Base-by-base conservation (phyloP, 2,888 invertebrate genomes). In the Cheilosia grossa region DNA sequence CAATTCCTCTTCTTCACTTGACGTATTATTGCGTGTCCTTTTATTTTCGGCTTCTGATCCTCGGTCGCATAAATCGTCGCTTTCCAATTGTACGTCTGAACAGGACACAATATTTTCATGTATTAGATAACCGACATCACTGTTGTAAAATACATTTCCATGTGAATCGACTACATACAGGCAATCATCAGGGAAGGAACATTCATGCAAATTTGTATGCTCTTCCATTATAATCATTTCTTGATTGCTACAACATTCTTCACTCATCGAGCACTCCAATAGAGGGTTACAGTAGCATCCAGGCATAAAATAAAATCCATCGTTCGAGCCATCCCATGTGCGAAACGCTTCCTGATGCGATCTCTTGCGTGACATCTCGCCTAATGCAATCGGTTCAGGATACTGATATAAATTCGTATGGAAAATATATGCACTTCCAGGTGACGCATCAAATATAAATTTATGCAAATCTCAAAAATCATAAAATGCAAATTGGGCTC, bases 391-490 rank as follows among this genome's bases (percentile, higher is more conserved):
- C 90, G 89, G 77, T 90, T 90, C 6, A 87, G 87, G 44, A 90
- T 67, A 73, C 88, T 89, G 15, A 90, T 79, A 66, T 80, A 88
- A 85, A 90, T 88, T 47, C 90, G 89, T 74, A 90, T 72, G 87
- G 89, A 90, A 79, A 89, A 89, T 75, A 89, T 88, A 72, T 89
- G 89, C 80, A 89, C 88, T 87, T 88, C 87, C 64, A 87, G 75
- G 58, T 88, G 88, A 80, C 90, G 88, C 89, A 90, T 89, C 80
- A 90, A 87, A 87, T 89, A 89, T 33, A 90, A 89, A 87, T 90
- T 90, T 81, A 90, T 82, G 85, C 87, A 88, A 15, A 90, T 88
- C 82, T 90, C 90, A 74, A 89, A 89, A 88, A 90, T 89, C 90
- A 90, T 90, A 82, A 87, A 89, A 81, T 44, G 40, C 58, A 72